Evolutionary conservation across 1,140 invertebrate species (phyloP).

Genomic region (Conus betulinus): DNA sequence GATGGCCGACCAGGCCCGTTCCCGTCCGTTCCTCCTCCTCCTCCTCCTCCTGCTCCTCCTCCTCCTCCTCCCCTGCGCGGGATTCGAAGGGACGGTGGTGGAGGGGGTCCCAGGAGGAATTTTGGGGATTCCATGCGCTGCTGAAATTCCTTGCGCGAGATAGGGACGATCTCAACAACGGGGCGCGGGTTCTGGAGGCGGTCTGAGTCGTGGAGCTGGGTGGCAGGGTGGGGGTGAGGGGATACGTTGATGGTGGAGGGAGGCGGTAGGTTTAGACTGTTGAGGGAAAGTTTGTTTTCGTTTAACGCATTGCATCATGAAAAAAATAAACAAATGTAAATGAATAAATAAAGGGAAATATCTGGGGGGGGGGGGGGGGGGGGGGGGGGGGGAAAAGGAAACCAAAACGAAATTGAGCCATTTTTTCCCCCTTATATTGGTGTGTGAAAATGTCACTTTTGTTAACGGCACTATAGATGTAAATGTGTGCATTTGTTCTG

Average conservation of each 20-base stretch:
- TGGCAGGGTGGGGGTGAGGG: neutral
- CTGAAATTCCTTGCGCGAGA: slow-evolving; percentile 19
- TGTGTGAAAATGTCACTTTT: no score
- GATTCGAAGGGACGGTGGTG: slow-evolving; percentile 36
- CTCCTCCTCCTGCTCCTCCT: neutral
- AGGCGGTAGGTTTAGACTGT: no score
- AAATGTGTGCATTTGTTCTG: no score
- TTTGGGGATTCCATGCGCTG: neutral
- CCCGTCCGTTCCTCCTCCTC: neutral
- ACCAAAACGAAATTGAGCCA: no score
- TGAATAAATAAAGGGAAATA: no score
- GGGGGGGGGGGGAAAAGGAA: no score
- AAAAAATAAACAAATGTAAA: no score
- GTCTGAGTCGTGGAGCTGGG: slow-evolving; percentile 28
- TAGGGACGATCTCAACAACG: slow-evolving; percentile 35
- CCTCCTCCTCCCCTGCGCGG: neutral
- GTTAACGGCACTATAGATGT: no score
- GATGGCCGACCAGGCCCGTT: slow-evolving; percentile 27
- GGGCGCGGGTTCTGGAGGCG: slow-evolving; percentile 10
- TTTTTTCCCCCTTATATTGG: no score
- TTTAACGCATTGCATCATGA: no score
- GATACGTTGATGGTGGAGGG: neutral
- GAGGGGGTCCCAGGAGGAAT: slow-evolving; percentile 27
- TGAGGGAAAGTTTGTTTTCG: no score
- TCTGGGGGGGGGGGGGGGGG: no score